These are phyloP conservation scores for Lepeophtheirus salmonis DNA, from an alignment of 1,140 invertebrate species.

Conservation along the genomic window DNA sequence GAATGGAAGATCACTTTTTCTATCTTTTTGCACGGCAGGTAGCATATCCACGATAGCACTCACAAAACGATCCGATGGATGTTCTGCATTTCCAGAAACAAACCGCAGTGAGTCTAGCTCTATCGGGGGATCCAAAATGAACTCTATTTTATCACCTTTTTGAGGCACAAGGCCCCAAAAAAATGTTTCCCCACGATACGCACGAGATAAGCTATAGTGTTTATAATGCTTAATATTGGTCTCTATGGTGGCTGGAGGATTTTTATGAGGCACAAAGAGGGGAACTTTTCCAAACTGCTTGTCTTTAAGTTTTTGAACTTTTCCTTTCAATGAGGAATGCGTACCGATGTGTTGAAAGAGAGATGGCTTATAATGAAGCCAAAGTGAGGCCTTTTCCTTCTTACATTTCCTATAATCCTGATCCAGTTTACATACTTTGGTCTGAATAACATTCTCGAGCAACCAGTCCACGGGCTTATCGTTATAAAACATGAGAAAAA, in stretches of 20 bases:
- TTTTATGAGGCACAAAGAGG: slow-evolving; percentile 57
- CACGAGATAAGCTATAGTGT: slow-evolving; percentile 54
- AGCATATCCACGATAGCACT: slow-evolving; percentile 71
- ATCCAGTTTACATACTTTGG: slow-evolving; percentile 71
- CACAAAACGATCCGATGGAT: slow-evolving; percentile 71
- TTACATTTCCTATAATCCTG: slow-evolving; percentile 60
- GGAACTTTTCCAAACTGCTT: slow-evolving; percentile 75
- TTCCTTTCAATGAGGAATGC: slow-evolving; percentile 84
- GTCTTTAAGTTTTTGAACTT: slow-evolving; percentile 91
- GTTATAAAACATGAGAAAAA: slow-evolving; percentile 84
- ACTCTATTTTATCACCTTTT: slow-evolving; percentile 55
- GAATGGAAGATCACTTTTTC: slow-evolving; percentile 38
- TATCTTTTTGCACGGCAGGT: slow-evolving; percentile 22
- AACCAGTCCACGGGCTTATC: slow-evolving; percentile 96
- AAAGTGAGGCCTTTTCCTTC: slow-evolving; percentile 52
- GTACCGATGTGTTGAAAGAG: slow-evolving; percentile 90
- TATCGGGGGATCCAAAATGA: slow-evolving; percentile 30
- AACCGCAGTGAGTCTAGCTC: slow-evolving; percentile 50
- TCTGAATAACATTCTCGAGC: slow-evolving; percentile 68
- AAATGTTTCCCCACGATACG: slow-evolving; percentile 69
- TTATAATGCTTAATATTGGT: slow-evolving; percentile 66
- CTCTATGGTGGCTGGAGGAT: slow-evolving; percentile 49
- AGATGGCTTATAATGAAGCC: slow-evolving; percentile 74
- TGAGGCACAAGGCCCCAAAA: slow-evolving; percentile 81
- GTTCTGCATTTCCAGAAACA: slow-evolving; percentile 74